Conservation (phyloP, 2,113 vertebrate species). For the Forbesichthys agassizii region DNA sequence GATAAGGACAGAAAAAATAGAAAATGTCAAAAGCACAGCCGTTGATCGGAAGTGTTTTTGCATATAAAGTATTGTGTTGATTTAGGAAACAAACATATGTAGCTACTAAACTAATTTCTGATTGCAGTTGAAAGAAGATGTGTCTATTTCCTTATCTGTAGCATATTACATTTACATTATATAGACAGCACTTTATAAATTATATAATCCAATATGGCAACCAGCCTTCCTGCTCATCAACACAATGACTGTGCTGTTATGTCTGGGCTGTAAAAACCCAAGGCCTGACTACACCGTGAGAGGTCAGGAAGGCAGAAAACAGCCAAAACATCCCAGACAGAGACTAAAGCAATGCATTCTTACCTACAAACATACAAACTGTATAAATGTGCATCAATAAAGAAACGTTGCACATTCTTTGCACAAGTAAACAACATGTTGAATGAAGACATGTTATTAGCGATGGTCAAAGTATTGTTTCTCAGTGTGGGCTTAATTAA, state of each 20-base stretch:
- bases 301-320: not conserved
- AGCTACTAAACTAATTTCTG: not conserved
- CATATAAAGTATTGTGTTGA: not conserved
- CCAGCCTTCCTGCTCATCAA: not conserved
- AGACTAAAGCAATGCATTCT: not conserved
- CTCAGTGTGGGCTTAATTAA: not conserved
- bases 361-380: not conserved
- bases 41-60: not conserved
- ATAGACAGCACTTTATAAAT: not conserved
- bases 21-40: no score
- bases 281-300: not conserved
- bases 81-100: not conserved
- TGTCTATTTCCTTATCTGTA: not conserved
- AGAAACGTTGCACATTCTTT: no score
- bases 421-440: no score
- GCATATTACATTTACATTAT: not conserved
- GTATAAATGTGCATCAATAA: not conserved
- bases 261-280: conserved; percentile 30
- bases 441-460: not conserved
- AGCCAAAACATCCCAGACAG: not conserved
- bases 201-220: not conserved
- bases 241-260: conserved; percentile 17
- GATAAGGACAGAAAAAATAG: no score
- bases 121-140: not conserved
- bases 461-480: not conserved